Conservation (phyloP, 35 echinoderm and acorn worm species). For the Apostichopus japonicus region DNA sequence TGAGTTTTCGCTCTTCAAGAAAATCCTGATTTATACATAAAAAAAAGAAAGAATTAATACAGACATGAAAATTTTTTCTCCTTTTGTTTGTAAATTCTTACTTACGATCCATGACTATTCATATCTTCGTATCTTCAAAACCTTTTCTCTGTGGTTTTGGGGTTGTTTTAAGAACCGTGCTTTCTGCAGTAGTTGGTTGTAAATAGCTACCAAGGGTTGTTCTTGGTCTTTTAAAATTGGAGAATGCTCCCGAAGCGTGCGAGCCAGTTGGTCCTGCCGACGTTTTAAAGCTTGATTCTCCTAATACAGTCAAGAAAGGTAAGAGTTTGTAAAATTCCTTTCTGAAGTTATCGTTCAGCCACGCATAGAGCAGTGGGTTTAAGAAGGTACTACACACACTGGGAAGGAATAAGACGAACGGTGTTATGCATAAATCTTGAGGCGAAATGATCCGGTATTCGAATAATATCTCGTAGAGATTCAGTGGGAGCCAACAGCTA, state of each 20-base stretch:
- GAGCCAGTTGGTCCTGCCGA: conserved; percentile 28
- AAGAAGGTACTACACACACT: conserved; percentile 65
- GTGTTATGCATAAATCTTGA: conserved; percentile 3
- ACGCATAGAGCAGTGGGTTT: conserved; percentile 86
- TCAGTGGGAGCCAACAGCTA: conserved; percentile 87
- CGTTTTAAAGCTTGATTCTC: conserved; percentile 41
- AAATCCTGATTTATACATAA: too few relatives aligned
- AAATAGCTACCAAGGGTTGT: conserved; percentile 73
- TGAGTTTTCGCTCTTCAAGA: too few relatives aligned
- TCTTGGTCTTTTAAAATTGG: conserved; percentile 47
- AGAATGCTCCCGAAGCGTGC: conserved; percentile 43
- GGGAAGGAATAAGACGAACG: conserved; percentile 37
- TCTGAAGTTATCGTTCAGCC: conserved; percentile 96
- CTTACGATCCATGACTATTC: neutral
- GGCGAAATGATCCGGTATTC: conserved; percentile 21
- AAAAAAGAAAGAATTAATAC: too few relatives aligned
- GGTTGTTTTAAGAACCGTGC: conserved; percentile 42
- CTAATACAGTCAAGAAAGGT: conserved; percentile 71
- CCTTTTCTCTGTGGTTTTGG: conserved; percentile 40
- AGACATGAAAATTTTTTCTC: too few relatives aligned
- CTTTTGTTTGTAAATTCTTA: neutral
- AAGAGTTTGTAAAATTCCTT: conserved; percentile 86
- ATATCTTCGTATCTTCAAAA: conserved; percentile 47
- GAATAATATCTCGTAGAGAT: conserved; percentile 55
- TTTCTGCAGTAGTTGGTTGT: conserved; percentile 80